Base-by-base conservation (phyloP, 2,797 vertebrate genomes). In the Micrastur ruficollis region DNA sequence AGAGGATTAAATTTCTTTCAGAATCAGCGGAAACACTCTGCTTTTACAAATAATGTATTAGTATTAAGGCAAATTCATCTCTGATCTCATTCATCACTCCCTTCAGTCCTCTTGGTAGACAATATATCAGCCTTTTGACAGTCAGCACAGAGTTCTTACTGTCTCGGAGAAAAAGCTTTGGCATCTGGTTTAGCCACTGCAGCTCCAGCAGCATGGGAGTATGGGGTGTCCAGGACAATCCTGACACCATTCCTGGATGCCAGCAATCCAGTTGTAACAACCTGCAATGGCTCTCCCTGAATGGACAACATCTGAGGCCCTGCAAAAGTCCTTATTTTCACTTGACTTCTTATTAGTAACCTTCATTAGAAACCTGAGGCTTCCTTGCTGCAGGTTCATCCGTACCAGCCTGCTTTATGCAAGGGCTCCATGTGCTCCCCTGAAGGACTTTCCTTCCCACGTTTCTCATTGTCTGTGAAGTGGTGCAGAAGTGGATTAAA, bases 1-100 rank as follows among this genome's bases (percentile, higher is more conserved):
- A 93, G 80, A 88, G 89, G 89, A 96, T 97, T 95, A 96, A 70
- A 93, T 96, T 94, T 91, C 95, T 96, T 95, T 94, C 95, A 82
- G 89, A 93, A 96, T 87, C 95, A 94, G 95, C 34, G 47, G 89
- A 97, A 97, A 86, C 93, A 89, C 67, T 75, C 62, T 81, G 66
- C 87, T 95, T 56, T 93, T 95, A 95, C 89, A 95, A 94, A 95
- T 70, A 96, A 94, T 1, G 2, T 67, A 91, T 91, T 91, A 95
- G 92, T 52, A 92, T 93, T 94, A 95, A 88, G 78, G 75, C 65
- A 96, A 95, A 97, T 94, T 94, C 17, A 93, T 65, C 88, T 86
- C 93, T 95, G 93, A 93, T 93, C 81, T 93, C 93, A 96, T 97
- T 95, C 87, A 91, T 86, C 87, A 82, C 95, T 90, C 86, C 56